Percentiles rank a stretch among this genome's conserved stretches.
These are phyloP conservation scores for Prionailurus bengalensis DNA, from an alignment of 2,113 vertebrate species.

Conservation along the genomic window DNA sequence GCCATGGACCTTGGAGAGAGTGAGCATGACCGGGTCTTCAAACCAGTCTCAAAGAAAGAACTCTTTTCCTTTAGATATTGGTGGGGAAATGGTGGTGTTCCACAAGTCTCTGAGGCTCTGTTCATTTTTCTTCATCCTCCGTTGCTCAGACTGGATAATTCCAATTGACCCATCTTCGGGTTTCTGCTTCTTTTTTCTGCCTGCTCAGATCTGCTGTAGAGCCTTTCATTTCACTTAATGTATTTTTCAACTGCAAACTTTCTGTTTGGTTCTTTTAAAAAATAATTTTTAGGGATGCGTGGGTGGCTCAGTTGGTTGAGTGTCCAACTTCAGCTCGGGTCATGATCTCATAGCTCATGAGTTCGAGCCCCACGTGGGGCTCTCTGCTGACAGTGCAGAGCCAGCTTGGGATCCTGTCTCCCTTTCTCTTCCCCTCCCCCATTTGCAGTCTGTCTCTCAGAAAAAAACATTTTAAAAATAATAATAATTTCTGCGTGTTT, in stretches of 20 bases:
- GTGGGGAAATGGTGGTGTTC: neutral
- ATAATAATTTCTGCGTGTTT: neutral
- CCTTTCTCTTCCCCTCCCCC: too few species aligned
- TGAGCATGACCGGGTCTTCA: conserved; percentile 73
- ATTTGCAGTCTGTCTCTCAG: too few species aligned
- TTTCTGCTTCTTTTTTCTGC: neutral
- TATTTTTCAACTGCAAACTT: neutral
- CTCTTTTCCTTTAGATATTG: conserved; percentile 80
- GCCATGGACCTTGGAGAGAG: conserved; percentile 73
- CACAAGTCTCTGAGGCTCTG: neutral
- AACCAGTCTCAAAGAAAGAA: conserved; percentile 63
- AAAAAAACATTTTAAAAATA: too few species aligned
- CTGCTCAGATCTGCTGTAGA: neutral
- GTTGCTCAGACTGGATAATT: neutral
- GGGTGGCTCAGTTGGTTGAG: too few species aligned
- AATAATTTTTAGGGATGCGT: neutral
- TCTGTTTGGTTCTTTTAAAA: neutral
- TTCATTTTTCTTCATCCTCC: neutral
- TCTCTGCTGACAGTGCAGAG: too few species aligned
- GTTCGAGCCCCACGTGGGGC: too few species aligned
- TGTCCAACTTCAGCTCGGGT: too few species aligned
- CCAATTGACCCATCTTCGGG: neutral
- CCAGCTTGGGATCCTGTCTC: too few species aligned
- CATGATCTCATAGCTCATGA: too few species aligned
- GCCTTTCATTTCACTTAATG: neutral